Conservation (phyloP, 1,140 invertebrate genomes). For the Drosophila rufa region DNA sequence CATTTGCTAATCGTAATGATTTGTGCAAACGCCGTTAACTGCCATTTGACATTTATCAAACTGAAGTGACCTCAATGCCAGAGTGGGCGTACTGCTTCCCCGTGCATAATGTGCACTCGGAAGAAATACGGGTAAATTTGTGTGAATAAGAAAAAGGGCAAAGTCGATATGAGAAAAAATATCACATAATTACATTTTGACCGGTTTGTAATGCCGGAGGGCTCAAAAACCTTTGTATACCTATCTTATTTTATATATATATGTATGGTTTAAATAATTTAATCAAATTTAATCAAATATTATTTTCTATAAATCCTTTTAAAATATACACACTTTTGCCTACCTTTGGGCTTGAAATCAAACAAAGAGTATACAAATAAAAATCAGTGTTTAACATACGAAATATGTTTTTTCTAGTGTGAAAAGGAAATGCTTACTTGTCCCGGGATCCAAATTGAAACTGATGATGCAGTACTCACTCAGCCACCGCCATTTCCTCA, state of each 20-base stretch:
- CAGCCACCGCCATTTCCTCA: constrained; percentile 34
- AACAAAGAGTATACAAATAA: not conserved
- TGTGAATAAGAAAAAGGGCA: too few relatives aligned
- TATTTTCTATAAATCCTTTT: too few relatives aligned
- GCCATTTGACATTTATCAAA: constrained; percentile 74
- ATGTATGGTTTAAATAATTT: too few relatives aligned
- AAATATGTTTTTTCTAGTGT: constrained; percentile 16
- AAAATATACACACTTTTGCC: too few relatives aligned
- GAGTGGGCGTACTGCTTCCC: constrained; percentile 2
- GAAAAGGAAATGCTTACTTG: constrained; percentile 62
- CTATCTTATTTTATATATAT: too few relatives aligned
- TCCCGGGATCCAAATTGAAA: constrained; percentile 57
- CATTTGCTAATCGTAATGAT: constrained; percentile 82
- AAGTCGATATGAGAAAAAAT: too few relatives aligned
- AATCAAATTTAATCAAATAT: too few relatives aligned
- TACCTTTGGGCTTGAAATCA: too few relatives aligned
- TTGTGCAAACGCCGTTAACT: constrained; percentile 78
- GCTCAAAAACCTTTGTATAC: too few relatives aligned
- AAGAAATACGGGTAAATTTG: not conserved
- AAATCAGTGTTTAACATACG: too few relatives aligned
- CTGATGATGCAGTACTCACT: constrained; percentile 50
- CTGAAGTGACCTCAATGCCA: constrained; percentile 39
- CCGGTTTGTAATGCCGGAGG: too few relatives aligned
- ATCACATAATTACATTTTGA: too few relatives aligned
- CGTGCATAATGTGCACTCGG: not conserved